Evolutionary conservation across 2,797 vertebrate species (phyloP).

Genomic region (Esox masquinongy): DNA sequence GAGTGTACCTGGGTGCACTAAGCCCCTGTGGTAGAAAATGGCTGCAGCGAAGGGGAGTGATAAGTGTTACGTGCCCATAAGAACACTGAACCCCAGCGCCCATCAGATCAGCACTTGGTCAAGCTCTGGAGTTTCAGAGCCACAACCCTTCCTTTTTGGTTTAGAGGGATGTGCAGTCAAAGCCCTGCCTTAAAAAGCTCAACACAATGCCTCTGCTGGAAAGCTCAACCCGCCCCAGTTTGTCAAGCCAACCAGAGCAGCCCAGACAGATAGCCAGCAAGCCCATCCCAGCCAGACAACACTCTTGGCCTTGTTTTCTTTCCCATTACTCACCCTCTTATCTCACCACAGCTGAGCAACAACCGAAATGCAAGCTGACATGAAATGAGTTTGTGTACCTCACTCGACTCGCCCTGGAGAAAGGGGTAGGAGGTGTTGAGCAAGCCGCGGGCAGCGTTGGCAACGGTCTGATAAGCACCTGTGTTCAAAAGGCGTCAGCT

Average conservation of each 20-base stretch:
- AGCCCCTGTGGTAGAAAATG: constrained; percentile 9
- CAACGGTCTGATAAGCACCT: background rate
- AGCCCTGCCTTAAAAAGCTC: background rate
- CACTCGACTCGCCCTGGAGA: too few species aligned
- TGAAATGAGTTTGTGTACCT: constrained; percentile 5
- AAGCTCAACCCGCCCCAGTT: too few species aligned
- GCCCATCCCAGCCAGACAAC: background rate
- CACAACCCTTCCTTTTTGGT: too few species aligned
- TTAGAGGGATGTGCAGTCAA: background rate
- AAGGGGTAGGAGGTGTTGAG: background rate
- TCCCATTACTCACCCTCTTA: background rate
- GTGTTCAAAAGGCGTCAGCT: background rate
- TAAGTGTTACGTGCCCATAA: background rate
- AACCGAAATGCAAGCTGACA: background rate
- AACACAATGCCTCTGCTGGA: background rate
- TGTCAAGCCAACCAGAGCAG: too few species aligned
- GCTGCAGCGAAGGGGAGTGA: constrained; percentile 9
- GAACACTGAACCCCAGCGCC: background rate
- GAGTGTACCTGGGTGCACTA: constrained; percentile 2
- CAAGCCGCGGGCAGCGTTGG: background rate
- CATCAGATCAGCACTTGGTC: background rate
- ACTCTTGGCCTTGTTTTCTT: background rate
- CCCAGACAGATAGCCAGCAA: too few species aligned
- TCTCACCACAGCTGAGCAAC: background rate
- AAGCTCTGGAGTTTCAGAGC: background rate